Base-by-base conservation (phyloP, 2,888 invertebrate species). In the Callosobruchus maculatus region DNA sequence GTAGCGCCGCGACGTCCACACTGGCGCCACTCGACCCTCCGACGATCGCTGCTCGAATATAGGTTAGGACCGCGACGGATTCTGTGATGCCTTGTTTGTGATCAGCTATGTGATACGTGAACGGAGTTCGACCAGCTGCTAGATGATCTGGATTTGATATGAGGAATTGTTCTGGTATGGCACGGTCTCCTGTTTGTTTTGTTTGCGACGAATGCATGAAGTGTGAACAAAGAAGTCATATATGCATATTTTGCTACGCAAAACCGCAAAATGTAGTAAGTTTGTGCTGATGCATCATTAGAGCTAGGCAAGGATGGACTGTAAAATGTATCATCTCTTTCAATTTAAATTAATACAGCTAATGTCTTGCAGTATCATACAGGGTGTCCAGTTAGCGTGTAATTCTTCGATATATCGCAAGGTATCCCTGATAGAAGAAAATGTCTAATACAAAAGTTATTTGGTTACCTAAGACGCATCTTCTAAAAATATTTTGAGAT, bases 1-100 rank as follows among this genome's bases (percentile, higher is more conserved):
- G 72, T 30, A 31, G 68, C 72, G 72, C 69, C 72, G 72, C 2
- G 72, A 26, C 72, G 72, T 68, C 72, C 4, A 13, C 2, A 72
- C 72, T 68, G 68, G 72, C 68, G 72, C 67, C 68, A n/a, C 13
- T 49, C 49, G 13, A 49, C 49, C 49, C 9, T 49, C 49, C 49
- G 49, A 49, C 49, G 26, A 49, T 49, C 49, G 13, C 18, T 49
- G 49, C 1, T n/a, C n/a, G n/a, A 49, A 49, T 49, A 49, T 49
- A 49, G 49, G 49, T 49, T 49, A 49, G 49, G 49, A 49, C 13
- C 49, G 49, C 49, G 7, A 49, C 7, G 49, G 49, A 26, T 7
- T 49, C 1, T 49, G 49, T 49, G 49, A 49, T 49, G 4, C 9
- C 49, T 13, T 18, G 7, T 1, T 49, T 49, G 49, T 49, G 49